Evolutionary conservation across 92 coral and sea anemone species (phyloP), one percentile per base, ranked within the genome.

Genomic region (Zoanthus sansibaricus): DNA sequence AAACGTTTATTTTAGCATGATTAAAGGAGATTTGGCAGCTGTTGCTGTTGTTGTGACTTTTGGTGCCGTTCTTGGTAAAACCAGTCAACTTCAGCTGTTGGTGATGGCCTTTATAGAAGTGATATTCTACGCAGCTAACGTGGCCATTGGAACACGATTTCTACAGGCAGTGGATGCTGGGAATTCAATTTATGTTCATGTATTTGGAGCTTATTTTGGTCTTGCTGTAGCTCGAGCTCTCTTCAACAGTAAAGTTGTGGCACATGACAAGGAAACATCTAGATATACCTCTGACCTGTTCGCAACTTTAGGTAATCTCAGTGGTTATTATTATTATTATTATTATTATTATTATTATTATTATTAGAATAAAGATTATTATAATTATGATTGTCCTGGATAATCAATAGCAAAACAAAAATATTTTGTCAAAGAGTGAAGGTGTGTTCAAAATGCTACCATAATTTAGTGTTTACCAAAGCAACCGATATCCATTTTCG

Each of bases 51-150:
- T 92, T 0, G 76, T 96, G 31, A 89, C 98, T 31, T 93, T 96
- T 90, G 98, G 98, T 71, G 98, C 95, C 1, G 55, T 94, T 69
- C 98, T 96, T 55, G 98, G 98, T 31, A 94, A 94, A 87, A 95
- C 96, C 25, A 96, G 96, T 75, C 95, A 92, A 62, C 94, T 92
- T 13, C 98, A 96, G 83, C 89, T 96, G 16, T 87, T 96, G 25
- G 76, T 94, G 31, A 86, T 94, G 17, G 91, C 98, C 1, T 91
- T 96, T 32, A 45, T 94, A 17, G 98, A 96, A 75, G 98, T 96
- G 11, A 78, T 94, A 4, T 87, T 91, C 64, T 96, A 96, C 87
- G 86, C 98, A 5, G 87, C 82, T 1, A 96, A 96, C 83, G 76
- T 93, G 78, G 94, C 88, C 16, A 84, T 96, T 46, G 93, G 98